Evolutionary conservation across 1,140 invertebrate genomes (phyloP).

Genomic region (Andrena cerasifolii): DNA sequence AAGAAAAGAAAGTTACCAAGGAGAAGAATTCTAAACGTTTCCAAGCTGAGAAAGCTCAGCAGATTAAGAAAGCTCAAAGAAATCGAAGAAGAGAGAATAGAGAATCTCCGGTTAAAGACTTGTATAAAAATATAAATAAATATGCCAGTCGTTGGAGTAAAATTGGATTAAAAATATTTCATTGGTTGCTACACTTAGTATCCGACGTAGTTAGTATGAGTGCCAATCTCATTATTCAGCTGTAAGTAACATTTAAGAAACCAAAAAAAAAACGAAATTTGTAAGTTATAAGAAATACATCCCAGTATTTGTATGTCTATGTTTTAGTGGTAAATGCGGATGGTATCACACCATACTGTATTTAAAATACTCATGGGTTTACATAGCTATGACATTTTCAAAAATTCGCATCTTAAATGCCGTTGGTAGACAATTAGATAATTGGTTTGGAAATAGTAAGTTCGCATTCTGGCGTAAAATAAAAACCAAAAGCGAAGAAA

Average conservation of each 20-base stretch:
- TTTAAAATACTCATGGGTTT: constrained; percentile 77
- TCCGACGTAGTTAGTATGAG: constrained; percentile 91
- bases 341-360: constrained; percentile 79
- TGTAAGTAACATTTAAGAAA: constrained; percentile 86
- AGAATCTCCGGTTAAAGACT: constrained; percentile 78
- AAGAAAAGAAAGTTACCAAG: constrained; percentile 79
- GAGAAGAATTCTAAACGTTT: constrained; percentile 79
- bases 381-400: constrained; percentile 73
- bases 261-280: constrained; percentile 73
- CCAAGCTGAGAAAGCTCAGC: constrained; percentile 79
- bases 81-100: constrained; percentile 76
- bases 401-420: constrained; percentile 80
- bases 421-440: constrained; percentile 83
- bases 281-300: constrained; percentile 44
- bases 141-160: constrained; percentile 87
- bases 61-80: constrained; percentile 77
- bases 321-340: constrained; percentile 77
- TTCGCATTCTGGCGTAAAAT: constrained; percentile 85
- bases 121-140: constrained; percentile 81
- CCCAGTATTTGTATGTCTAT: constrained; percentile 12
- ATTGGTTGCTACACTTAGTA: constrained; percentile 90
- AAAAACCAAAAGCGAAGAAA: constrained; percentile 82
- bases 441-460: constrained; percentile 83
- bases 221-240: constrained; percentile 88
- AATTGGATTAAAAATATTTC: constrained; percentile 85